Percentiles rank a stretch among this genome's conserved stretches.
Conservation (phyloP, 2,888 invertebrate genomes). For the Dascillus cervinus region DNA sequence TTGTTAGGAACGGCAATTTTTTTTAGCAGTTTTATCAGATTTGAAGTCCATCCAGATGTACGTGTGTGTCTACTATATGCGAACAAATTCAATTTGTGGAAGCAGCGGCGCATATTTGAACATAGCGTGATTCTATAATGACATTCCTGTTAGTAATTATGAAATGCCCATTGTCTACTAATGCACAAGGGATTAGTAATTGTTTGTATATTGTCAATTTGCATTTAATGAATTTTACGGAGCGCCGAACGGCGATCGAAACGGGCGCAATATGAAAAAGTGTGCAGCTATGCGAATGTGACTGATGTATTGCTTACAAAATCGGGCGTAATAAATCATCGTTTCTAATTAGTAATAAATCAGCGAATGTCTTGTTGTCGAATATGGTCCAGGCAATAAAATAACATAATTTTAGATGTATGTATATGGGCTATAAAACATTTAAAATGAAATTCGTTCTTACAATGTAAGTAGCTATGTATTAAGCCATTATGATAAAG, state of each 20-base stretch:
- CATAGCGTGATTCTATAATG: conserved; percentile 35
- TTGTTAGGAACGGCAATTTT: too few species aligned
- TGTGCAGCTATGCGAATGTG: background rate
- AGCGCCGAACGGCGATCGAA: too few species aligned
- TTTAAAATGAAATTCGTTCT: conserved; percentile 6
- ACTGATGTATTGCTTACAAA: background rate
- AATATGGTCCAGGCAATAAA: conserved; percentile 3
- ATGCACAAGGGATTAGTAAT: conserved; percentile 40
- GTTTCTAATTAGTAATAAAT: background rate
- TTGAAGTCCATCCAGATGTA: background rate
- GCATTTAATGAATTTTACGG: conserved; percentile 39
- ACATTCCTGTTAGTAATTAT: conserved; percentile 41
- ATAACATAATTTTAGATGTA: conserved; percentile 9
- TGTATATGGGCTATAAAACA: conserved; percentile 9
- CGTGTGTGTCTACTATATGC: too few species aligned
- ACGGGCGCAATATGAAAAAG: background rate
- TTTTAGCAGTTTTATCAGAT: background rate
- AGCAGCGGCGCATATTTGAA: conserved; percentile 35
- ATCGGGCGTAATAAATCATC: background rate
- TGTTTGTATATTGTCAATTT: conserved; percentile 44
- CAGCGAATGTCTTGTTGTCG: background rate
- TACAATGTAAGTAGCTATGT: conserved; percentile 17
- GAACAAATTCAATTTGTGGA: conserved; percentile 38
- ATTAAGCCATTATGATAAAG: conserved; percentile 36
- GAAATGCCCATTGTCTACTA: conserved; percentile 40